phyloP scores from a whole-genome alignment of 2,113 vertebrate genomes.

The Channa argus region DNA sequence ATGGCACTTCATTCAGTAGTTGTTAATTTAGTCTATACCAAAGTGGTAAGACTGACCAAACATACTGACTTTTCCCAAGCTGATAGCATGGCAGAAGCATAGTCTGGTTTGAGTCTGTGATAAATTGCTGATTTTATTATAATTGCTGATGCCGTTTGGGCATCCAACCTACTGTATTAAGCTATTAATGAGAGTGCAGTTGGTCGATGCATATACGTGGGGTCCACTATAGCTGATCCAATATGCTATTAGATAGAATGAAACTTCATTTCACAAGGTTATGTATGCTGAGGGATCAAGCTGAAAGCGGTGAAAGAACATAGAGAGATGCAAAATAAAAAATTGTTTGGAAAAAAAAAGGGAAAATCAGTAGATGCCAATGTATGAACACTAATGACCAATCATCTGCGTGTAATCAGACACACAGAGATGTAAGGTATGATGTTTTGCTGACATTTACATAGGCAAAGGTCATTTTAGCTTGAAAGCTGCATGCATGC shows the following conservation, averaged over 20 bases:
- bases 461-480: constrained; percentile 31
- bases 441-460: constrained; percentile 72
- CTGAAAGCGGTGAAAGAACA: background rate
- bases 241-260: no score
- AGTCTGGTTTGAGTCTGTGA: background rate
- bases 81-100: no score
- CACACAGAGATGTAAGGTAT: constrained; percentile 32
- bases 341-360: background rate
- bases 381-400: constrained; percentile 34
- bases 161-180: no score
- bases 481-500: constrained; percentile 33
- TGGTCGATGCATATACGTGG: no score
- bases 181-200: no score
- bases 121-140: background rate
- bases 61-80: no score
- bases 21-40: no score
- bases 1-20: no score
- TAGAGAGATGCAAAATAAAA: constrained; percentile 20
- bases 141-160: no score
- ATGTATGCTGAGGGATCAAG: background rate
- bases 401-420: constrained; percentile 28
- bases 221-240: no score
- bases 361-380: constrained; percentile 9
- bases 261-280: background rate
- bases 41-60: no score